phyloP scores from a whole-genome alignment of 2,888 invertebrate species.

The Frankliniella intonsa region DNA sequence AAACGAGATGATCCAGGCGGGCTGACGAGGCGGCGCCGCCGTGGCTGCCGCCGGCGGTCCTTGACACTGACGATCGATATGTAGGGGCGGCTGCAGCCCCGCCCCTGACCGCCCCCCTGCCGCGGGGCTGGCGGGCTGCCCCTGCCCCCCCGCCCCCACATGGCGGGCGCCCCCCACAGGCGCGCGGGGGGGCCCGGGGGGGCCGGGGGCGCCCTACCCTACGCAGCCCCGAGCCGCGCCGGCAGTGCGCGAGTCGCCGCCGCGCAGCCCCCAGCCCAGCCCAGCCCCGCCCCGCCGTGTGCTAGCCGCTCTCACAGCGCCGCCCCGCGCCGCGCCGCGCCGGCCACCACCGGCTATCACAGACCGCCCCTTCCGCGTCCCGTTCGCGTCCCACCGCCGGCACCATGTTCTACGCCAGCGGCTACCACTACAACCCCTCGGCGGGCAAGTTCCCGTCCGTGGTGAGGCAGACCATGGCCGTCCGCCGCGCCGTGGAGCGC shows the following conservation, averaged over 20 bases:
- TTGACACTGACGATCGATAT: too few species aligned
- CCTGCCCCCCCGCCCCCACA: not conserved
- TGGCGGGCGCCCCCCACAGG: not conserved
- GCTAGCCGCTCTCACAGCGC: not conserved
- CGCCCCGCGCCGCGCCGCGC: not conserved
- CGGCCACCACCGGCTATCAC: not conserved
- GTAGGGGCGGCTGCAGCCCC: too few species aligned
- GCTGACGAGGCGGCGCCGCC: too few species aligned
- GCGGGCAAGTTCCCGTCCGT: conserved; percentile 20
- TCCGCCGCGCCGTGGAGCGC: not conserved
- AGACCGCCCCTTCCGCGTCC: not conserved
- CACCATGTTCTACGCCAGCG: conserved; percentile 12
- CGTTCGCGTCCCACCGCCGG: not conserved
- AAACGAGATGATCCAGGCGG: too few species aligned
- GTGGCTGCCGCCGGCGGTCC: too few species aligned
- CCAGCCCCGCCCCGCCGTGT: not conserved
- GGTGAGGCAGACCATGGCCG: not conserved
- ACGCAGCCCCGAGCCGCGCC: not conserved
- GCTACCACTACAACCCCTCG: conserved; percentile 15
- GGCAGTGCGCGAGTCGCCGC: not conserved
- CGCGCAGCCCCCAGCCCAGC: not conserved
- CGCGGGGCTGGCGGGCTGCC: too few species aligned
- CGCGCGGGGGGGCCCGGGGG: not conserved
- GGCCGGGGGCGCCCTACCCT: not conserved
- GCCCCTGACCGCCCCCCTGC: too few species aligned